Base-by-base conservation (phyloP, 2,797 vertebrate genomes). In the Hozukius guyotensis region DNA sequence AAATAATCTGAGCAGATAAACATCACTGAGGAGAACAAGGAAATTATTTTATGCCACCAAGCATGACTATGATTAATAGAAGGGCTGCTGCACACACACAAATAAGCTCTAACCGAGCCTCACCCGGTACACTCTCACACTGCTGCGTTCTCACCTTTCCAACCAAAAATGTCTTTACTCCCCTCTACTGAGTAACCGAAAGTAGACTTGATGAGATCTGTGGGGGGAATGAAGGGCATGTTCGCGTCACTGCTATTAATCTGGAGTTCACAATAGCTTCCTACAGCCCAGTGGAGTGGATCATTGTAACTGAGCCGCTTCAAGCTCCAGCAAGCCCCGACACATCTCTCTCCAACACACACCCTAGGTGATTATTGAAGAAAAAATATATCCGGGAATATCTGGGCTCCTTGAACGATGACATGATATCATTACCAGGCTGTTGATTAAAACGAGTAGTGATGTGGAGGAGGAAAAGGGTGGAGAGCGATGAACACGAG, bases 241-340 rank as follows among this genome's bases (percentile, higher is more conserved):
- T 82, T 69, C 1, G 9, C 89, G 85, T 86, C 80, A 79, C 70
- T 66, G 76, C 75, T 84, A 82, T 88, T 90, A 90, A 91, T 92
- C 80, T 85, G 38, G 27, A 64, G 77, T 88, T 87, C 88, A 93
- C 86, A 89, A 91, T 83, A 81, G 82, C 83, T 85, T 91, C 83
- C 81, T 80, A 25, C 80, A 86, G 81, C 57, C 70, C 83, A 90
- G 59, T 83, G 80, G 77, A 91, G 83, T 86, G 86, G 77, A 89
- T 92, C 89, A 93, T 87, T 88, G 84, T 77, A 73, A 75, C 71
- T 63, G 76, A 85, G 59, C 52, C 52, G 77, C 76, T 87, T 88
- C 77, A 78, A 75, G 81, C 81, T 80, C 75, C 72, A 65, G 42
- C 61, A 73, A 62, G 32, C 42, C 32, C 27, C 29, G 64, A 83